Evolutionary conservation across 2,113 vertebrate genomes (phyloP).

Genomic region (Conger conger): DNA sequence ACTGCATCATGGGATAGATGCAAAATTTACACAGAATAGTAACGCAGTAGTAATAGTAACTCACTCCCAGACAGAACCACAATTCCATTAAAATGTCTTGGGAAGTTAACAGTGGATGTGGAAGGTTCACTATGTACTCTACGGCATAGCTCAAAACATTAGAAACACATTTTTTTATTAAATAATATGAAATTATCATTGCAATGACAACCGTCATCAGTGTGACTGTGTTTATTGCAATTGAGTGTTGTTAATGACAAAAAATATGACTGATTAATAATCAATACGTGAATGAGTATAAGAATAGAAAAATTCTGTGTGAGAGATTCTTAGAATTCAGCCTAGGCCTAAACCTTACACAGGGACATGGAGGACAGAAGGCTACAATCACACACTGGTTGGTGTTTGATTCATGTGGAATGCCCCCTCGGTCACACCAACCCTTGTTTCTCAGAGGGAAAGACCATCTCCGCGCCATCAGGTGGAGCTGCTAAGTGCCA

Average conservation of each 20-base stretch:
- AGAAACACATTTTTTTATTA: not conserved
- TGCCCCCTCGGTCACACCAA: not conserved
- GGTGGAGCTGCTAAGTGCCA: not conserved
- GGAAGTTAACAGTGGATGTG: not conserved
- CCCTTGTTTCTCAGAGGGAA: not conserved
- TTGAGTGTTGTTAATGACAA: too few relatives aligned
- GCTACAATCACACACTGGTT: not conserved
- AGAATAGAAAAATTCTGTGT: not conserved
- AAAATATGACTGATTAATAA: not conserved
- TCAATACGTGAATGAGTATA: not conserved
- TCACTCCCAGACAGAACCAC: too few relatives aligned
- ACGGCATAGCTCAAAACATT: not conserved
- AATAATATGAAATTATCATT: not conserved
- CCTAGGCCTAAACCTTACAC: not conserved
- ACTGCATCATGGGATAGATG: not conserved
- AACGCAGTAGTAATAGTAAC: not conserved
- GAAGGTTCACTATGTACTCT: not conserved
- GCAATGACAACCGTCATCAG: not conserved
- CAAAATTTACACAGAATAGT: not conserved
- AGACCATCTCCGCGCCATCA: not conserved
- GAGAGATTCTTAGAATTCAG: not conserved
- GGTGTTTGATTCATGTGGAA: not conserved
- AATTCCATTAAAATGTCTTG: not conserved
- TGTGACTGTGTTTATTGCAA: too few relatives aligned
- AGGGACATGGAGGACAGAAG: not conserved